Percentiles rank a stretch among this genome's conserved stretches.
These are phyloP conservation scores for honey bee (Apis mellifera) DNA, from an alignment of 1,140 invertebrate species.

Conservation along the genomic window DNA sequence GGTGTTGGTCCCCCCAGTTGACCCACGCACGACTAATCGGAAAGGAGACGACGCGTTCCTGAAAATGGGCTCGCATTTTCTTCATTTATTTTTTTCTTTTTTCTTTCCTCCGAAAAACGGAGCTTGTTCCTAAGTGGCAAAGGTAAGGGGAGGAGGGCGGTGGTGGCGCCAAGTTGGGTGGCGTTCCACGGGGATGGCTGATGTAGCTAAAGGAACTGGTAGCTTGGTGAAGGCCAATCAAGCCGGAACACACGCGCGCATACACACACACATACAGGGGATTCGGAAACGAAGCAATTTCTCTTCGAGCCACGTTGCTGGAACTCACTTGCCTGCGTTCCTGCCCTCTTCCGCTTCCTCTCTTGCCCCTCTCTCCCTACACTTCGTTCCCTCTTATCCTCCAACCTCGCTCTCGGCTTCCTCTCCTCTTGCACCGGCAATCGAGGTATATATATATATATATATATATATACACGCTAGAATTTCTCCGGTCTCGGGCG, in stretches of 20 bases:
- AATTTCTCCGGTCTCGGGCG: slow-evolving; percentile 60
- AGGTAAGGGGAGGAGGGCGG: slow-evolving; percentile 24
- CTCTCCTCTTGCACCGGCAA: slow-evolving; percentile 38
- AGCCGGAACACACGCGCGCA: slow-evolving; percentile 58
- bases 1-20: neutral
- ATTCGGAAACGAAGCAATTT: slow-evolving; percentile 75
- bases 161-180: slow-evolving; percentile 10
- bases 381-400: slow-evolving; percentile 12
- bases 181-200: slow-evolving; percentile 32
- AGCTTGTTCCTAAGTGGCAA: slow-evolving; percentile 23
- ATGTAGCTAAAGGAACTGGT: slow-evolving; percentile 42
- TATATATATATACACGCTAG: slow-evolving; percentile 32
- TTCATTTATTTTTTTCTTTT: slow-evolving; percentile 26
- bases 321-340: slow-evolving; percentile 53
- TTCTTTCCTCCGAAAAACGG: neutral
- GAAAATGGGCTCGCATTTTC: slow-evolving; percentile 56
- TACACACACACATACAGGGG: slow-evolving; percentile 45
- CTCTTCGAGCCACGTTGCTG: slow-evolving; percentile 72
- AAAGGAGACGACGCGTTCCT: slow-evolving; percentile 44
- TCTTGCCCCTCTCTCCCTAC: slow-evolving; percentile 4
- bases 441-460: slow-evolving; percentile 28
- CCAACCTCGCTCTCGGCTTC: slow-evolving; percentile 3
- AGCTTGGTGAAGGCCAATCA: slow-evolving; percentile 64
- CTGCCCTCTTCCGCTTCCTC: slow-evolving; percentile 33
- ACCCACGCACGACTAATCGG: slow-evolving; percentile 56